These are phyloP conservation scores for Tetragonula carbonaria DNA, from an alignment of 2,888 invertebrate genomes.

Conservation along the genomic window DNA sequence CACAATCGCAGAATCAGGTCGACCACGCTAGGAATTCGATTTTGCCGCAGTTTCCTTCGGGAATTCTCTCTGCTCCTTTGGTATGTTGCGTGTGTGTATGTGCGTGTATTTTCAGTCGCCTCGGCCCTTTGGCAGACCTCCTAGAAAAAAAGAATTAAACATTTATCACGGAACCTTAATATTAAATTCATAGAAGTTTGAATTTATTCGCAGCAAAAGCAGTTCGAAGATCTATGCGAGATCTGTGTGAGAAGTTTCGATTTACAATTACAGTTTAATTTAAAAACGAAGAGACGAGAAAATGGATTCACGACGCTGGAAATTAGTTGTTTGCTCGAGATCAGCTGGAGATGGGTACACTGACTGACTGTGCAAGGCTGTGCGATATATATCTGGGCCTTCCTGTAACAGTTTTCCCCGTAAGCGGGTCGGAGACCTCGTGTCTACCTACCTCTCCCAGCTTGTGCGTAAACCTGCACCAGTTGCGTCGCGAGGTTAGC, in stretches of 20 bases:
- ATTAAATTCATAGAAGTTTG: neutral
- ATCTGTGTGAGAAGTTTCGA: no score
- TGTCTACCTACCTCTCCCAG: slow-evolving; percentile 42
- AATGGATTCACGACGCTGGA: neutral
- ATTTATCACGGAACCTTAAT: neutral
- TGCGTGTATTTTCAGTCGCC: neutral
- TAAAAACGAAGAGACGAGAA: neutral
- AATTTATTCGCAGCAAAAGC: neutral
- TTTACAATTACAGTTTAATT: no score
- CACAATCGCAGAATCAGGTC: slow-evolving; percentile 16
- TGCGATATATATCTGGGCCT: slow-evolving; percentile 48
- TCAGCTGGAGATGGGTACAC: neutral
- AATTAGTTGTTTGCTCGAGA: neutral
- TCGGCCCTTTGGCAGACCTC: no score
- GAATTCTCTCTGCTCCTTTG: neutral
- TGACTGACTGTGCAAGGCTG: neutral
- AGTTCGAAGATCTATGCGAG: no score
- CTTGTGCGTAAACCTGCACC: slow-evolving; percentile 52
- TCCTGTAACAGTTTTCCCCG: slow-evolving; percentile 54
- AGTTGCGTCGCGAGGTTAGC: slow-evolving; percentile 58
- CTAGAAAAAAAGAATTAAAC: neutral
- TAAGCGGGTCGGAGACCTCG: slow-evolving; percentile 57
- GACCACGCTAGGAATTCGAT: slow-evolving; percentile 14
- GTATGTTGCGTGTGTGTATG: no score
- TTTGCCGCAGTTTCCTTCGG: neutral